A percentile compares a stretch with the other conserved stretches of the same genome.
Conservation (phyloP, 2,797 vertebrate genomes). For the Florisuga fusca region DNA sequence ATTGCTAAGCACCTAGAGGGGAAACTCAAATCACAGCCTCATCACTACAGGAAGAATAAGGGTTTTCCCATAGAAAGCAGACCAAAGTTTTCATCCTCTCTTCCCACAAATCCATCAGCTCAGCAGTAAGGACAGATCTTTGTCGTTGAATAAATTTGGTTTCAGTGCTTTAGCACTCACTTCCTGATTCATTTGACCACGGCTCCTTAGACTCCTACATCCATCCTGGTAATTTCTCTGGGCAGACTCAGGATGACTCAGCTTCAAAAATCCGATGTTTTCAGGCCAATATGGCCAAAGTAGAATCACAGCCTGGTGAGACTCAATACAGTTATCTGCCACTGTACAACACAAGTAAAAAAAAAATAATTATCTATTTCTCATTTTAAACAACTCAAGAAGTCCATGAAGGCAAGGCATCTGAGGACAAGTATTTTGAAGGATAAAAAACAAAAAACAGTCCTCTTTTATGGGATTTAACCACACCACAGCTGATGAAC, state of each 20-base stretch:
- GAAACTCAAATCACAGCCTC: not conserved
- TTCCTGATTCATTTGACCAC: not conserved
- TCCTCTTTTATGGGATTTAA: not conserved
- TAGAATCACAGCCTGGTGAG: not conserved
- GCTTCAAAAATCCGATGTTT: not conserved
- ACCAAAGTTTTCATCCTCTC: not conserved
- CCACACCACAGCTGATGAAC: not conserved
- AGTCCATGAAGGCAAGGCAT: not conserved
- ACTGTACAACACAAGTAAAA: not conserved
- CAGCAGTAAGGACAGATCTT: not conserved
- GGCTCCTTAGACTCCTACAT: not conserved
- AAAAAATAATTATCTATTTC: not conserved
- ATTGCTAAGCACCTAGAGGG: not conserved
- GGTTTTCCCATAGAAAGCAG: not conserved
- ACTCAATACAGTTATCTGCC: not conserved
- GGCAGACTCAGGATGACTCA: not conserved
- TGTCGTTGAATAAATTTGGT: not conserved
- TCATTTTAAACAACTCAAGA: not conserved
- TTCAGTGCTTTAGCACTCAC: not conserved
- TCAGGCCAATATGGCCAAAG: constrained; percentile 53
- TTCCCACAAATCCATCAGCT: not conserved
- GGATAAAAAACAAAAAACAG: not conserved
- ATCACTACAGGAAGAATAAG: not conserved
- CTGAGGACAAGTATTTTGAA: not conserved
- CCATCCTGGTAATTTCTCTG: not conserved